These are phyloP conservation scores for Triplophysa siluroides DNA, from an alignment of 2,113 vertebrate species.

Conservation along the genomic window DNA sequence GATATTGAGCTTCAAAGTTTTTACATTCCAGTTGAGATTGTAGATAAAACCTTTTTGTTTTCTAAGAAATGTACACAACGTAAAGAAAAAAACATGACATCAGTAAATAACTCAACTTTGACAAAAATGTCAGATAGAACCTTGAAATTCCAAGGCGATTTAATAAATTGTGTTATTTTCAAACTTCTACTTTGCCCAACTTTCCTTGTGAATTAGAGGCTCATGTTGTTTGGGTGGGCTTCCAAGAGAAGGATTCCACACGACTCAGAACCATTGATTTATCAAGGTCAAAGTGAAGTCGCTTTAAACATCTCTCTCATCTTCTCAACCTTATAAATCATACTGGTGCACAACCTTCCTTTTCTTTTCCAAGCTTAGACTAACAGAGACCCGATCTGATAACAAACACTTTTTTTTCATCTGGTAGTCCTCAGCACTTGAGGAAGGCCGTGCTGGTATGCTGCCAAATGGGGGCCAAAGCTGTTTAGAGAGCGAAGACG, in stretches of 20 bases:
- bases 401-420: not conserved
- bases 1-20: no score
- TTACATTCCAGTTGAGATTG: no score
- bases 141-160: no score
- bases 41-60: no score
- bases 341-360: conserved; percentile 18
- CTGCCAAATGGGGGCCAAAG: conserved; percentile 53
- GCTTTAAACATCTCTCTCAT: not conserved
- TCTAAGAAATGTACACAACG: no score
- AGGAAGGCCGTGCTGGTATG: conserved; percentile 41
- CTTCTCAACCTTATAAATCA: not conserved
- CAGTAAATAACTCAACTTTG: no score
- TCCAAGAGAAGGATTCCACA: no score
- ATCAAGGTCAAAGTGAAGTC: not conserved
- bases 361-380: conserved; percentile 6
- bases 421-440: conserved; percentile 37
- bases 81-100: no score
- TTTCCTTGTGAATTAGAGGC: no score
- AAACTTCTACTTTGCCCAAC: no score
- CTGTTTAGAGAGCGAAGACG: conserved; percentile 51
- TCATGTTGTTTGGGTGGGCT: not conserved
- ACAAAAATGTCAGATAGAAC: no score
- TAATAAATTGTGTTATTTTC: no score
- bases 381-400: not conserved
- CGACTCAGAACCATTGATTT: not conserved